Evolutionary conservation across 2,113 vertebrate species (phyloP).

Genomic region (Poicephalus meyeri): DNA sequence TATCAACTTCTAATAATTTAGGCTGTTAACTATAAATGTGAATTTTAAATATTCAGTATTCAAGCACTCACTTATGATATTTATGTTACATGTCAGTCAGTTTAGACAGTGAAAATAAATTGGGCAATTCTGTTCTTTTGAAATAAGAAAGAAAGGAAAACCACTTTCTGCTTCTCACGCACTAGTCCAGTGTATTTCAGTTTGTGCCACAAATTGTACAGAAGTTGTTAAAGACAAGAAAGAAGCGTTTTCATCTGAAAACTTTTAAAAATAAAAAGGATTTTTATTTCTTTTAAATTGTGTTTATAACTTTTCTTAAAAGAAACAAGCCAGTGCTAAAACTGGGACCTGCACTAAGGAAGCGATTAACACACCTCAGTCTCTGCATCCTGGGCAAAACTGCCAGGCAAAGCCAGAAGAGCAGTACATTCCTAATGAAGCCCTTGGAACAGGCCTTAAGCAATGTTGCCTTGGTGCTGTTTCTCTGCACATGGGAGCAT

Average conservation of each 20-base stretch:
- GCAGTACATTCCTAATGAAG: neutral
- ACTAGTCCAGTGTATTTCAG: neutral
- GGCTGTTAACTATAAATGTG: neutral
- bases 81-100: neutral
- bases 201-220: neutral
- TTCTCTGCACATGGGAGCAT: neutral
- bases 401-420: neutral
- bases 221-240: neutral
- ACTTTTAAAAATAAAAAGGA: neutral
- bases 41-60: neutral
- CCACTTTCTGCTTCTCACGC: neutral
- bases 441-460: neutral
- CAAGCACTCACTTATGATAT: neutral
- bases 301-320: neutral
- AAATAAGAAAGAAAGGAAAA: neutral
- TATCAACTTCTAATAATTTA: neutral
- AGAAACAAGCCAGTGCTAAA: neutral
- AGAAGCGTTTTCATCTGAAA: neutral
- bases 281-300: neutral
- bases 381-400: neutral
- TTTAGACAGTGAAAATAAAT: neutral
- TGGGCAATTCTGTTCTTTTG: neutral
- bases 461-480: conserved; percentile 17
- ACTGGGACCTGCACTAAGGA: neutral
- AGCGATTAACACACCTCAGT: neutral